phyloP scores from a whole-genome alignment of 2,797 vertebrate genomes.

The Ataeniobius toweri region DNA sequence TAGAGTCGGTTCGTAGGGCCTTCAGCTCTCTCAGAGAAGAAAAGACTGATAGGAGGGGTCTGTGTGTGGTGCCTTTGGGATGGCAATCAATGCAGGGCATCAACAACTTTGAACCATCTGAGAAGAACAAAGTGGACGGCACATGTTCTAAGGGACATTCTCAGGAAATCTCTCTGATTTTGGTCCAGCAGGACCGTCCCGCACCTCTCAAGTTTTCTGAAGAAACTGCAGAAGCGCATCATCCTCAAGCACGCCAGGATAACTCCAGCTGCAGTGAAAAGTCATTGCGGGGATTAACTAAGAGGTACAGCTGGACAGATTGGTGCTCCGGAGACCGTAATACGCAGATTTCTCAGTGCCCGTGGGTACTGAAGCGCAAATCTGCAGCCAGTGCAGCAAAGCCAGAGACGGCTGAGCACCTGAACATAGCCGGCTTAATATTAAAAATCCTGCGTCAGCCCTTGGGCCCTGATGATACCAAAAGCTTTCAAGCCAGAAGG shows the following conservation, averaged over 20 bases:
- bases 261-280: constrained; percentile 4
- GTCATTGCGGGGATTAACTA: constrained; percentile 21
- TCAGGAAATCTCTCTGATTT: constrained; percentile 31
- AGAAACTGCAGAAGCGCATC: not conserved
- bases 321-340: constrained; percentile 47
- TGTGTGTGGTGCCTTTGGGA: constrained; percentile 75
- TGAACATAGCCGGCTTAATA: not conserved
- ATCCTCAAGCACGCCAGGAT: constrained; percentile 5
- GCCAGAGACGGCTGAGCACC: constrained; percentile 19
- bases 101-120: constrained; percentile 12
- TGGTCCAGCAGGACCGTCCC: constrained; percentile 41
- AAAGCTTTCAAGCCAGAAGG: constrained; percentile 70
- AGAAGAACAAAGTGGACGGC: constrained; percentile 34
- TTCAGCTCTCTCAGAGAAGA: constrained; percentile 67
- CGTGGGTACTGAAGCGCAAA: constrained; percentile 70
- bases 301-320: constrained; percentile 16
- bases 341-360: constrained; percentile 36
- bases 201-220: not conserved
- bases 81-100: constrained; percentile 60
- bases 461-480: constrained; percentile 64
- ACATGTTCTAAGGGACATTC: constrained; percentile 19
- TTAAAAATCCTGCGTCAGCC: constrained; percentile 65
- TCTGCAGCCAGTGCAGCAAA: constrained; percentile 37
- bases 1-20: constrained; percentile 75
- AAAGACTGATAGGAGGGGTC: constrained; percentile 49